Conservation (phyloP, 2,888 invertebrate species). For the Saturnia japonica region DNA sequence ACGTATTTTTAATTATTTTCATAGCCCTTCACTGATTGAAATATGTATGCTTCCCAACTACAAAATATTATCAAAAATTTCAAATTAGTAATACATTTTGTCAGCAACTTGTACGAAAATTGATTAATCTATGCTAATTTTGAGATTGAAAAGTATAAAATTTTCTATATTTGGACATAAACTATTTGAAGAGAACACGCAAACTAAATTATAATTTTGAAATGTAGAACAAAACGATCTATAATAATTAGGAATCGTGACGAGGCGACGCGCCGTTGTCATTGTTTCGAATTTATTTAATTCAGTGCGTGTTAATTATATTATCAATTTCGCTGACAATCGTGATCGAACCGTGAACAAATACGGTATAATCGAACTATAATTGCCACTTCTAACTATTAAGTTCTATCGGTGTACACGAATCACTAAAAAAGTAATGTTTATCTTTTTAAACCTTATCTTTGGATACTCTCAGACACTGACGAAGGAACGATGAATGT, state of each 20-base stretch:
- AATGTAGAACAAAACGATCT: neutral
- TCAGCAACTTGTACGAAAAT: neutral
- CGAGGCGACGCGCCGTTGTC: neutral
- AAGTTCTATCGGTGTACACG: neutral
- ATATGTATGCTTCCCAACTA: too few species aligned
- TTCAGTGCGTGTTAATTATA: neutral
- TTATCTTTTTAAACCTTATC: neutral
- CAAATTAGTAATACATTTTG: too few species aligned
- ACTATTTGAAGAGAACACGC: neutral
- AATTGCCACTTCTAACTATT: neutral
- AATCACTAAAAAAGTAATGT: neutral
- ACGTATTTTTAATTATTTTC: too few species aligned
- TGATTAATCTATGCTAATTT: neutral
- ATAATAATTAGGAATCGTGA: neutral
- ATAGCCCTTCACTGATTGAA: too few species aligned
- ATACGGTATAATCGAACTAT: neutral
- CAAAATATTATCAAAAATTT: too few species aligned
- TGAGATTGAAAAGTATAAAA: neutral
- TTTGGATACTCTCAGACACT: neutral
- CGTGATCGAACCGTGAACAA: neutral
- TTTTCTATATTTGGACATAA: slow-evolving; percentile 1
- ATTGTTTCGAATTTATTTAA: neutral
- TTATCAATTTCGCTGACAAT: neutral
- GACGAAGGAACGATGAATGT: neutral
- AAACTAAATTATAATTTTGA: neutral